A percentile compares a stretch with the other conserved stretches of the same genome.
These are phyloP conservation scores for Cladorhizidae sp. DNA, from an alignment of 37 sponge, comb jelly and placozoan genomes.

Conservation along the genomic window DNA sequence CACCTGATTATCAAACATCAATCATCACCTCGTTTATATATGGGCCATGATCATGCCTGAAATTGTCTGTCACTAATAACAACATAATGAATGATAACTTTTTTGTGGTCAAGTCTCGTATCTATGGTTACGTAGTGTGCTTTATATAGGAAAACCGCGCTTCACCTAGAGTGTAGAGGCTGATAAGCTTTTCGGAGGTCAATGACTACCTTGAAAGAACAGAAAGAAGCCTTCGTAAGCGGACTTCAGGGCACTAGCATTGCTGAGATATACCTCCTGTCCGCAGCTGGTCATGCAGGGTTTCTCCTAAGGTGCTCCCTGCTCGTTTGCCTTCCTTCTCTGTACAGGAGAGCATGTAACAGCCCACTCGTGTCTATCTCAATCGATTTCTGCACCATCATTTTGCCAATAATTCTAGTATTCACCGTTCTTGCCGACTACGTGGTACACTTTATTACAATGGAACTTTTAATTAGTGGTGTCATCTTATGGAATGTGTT, in stretches of 20 bases:
- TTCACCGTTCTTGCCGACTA: conserved; percentile 76
- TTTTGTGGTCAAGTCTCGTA: too few relatives aligned
- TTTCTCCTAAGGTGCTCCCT: conserved; percentile 30
- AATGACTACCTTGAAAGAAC: conserved; percentile 3
- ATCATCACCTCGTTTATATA: too few relatives aligned
- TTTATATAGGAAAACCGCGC: too few relatives aligned
- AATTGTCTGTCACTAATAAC: too few relatives aligned
- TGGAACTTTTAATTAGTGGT: neutral
- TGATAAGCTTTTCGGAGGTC: too few relatives aligned
- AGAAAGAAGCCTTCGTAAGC: conserved; percentile 75
- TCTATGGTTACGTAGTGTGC: too few relatives aligned
- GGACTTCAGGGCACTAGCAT: conserved; percentile 63
- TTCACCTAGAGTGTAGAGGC: too few relatives aligned
- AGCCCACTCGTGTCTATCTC: conserved; percentile 15
- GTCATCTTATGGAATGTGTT: neutral
- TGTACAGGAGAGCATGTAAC: neutral
- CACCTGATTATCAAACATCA: too few relatives aligned
- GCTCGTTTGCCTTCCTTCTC: conserved; percentile 11
- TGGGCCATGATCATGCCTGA: too few relatives aligned
- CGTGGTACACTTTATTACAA: neutral
- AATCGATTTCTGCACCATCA: conserved; percentile 32
- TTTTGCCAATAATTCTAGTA: conserved; percentile 56
- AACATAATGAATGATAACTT: too few relatives aligned
- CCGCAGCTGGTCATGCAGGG: conserved; percentile 7
- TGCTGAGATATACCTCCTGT: conserved; percentile 55